Conservation (phyloP, 2,888 invertebrate genomes). For the Asteroscopus sphinx region DNA sequence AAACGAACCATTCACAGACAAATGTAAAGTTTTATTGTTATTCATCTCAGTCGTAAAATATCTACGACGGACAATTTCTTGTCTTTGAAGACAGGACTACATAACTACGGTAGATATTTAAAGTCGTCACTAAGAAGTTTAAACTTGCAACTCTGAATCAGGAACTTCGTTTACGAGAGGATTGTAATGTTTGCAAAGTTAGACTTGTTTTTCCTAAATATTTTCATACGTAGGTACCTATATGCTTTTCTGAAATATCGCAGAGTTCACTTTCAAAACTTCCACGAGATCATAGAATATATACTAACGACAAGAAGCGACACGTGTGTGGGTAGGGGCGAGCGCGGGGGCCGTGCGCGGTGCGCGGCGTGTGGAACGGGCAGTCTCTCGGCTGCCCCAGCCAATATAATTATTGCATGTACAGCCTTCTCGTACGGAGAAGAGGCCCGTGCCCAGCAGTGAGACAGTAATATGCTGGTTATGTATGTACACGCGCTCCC, state of each 20-base stretch:
- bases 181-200: conserved; percentile 52
- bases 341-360: too few species aligned
- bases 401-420: too few species aligned
- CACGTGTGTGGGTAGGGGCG: too few species aligned
- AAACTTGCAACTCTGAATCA: conserved; percentile 53
- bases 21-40: conserved; percentile 46
- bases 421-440: too few species aligned
- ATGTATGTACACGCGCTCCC: too few species aligned
- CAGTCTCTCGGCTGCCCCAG: too few species aligned
- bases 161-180: conserved; percentile 52
- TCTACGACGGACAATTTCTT: conserved; percentile 38
- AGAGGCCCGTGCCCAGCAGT: too few species aligned
- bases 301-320: too few species aligned
- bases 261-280: background rate
- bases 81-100: conserved; percentile 46
- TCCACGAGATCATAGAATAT: background rate
- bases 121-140: conserved; percentile 59
- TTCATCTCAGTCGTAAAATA: conserved; percentile 45
- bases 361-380: too few species aligned
- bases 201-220: conserved; percentile 13
- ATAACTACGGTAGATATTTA: conserved; percentile 55
- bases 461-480: too few species aligned
- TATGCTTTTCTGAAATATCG: conserved; percentile 16
- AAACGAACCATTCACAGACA: conserved; percentile 30
- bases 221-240: conserved; percentile 3